Conservation (phyloP, 2,888 invertebrate species). For the Agrotis puta region DNA sequence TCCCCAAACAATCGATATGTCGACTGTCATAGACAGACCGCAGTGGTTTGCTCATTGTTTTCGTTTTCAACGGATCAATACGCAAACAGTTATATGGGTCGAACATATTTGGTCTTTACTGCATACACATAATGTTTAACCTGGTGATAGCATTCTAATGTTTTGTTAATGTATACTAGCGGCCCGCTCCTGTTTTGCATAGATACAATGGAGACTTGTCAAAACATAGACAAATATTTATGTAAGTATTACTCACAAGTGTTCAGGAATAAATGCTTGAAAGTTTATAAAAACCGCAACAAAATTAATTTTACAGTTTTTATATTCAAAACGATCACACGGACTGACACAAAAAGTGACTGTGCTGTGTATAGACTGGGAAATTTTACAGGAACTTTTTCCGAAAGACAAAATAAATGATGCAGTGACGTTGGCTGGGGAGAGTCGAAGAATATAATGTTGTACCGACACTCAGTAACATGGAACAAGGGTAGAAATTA, state of each 20-base stretch:
- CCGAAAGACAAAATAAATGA: background rate
- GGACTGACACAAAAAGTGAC: background rate
- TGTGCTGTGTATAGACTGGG: too few species aligned
- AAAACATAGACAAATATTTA: too few species aligned
- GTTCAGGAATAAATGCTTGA: background rate
- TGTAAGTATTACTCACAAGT: background rate
- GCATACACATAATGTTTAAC: constrained; percentile 19
- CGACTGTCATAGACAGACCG: constrained; percentile 35
- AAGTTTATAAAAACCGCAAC: background rate
- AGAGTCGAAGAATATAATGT: background rate
- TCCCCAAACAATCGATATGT: constrained; percentile 60
- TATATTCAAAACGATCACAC: too few species aligned
- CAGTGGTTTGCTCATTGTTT: constrained; percentile 33
- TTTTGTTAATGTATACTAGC: background rate
- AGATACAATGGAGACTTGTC: too few species aligned
- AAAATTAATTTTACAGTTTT: background rate
- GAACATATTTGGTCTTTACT: constrained; percentile 10
- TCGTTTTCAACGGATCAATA: constrained; percentile 27
- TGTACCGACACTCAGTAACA: background rate
- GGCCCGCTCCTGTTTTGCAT: background rate
- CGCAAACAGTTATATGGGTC: constrained; percentile 17
- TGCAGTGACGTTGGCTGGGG: background rate
- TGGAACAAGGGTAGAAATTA: background rate
- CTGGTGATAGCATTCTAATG: background rate
- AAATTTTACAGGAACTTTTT: background rate